Conservation (phyloP, 2,888 invertebrate species). For the Slavum lentiscoides region DNA sequence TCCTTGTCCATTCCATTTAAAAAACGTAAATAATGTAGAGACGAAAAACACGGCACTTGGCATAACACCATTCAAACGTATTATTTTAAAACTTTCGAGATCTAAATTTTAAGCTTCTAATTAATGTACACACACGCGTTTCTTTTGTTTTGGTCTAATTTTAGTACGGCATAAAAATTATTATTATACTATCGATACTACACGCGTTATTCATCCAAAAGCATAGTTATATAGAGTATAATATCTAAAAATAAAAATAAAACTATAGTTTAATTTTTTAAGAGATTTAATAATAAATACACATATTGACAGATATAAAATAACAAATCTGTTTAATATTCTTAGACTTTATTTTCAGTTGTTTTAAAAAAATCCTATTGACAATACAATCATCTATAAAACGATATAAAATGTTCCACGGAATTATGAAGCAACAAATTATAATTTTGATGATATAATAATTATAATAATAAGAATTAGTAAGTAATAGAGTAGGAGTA, state of each 20-base stretch:
- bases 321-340: neutral
- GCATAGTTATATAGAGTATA: neutral
- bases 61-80: neutral
- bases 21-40: conserved; percentile 22
- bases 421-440: no score
- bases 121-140: conserved; percentile 19
- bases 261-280: neutral
- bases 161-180: neutral
- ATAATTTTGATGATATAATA: no score
- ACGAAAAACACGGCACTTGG: conserved; percentile 12
- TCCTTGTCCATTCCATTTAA: conserved; percentile 10
- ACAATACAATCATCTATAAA: no score
- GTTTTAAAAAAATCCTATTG: no score
- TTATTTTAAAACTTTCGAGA: conserved; percentile 41
- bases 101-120: conserved; percentile 33
- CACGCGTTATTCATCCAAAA: neutral
- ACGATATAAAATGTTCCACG: no score
- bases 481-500: no score
- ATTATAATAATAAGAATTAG: no score
- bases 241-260: neutral
- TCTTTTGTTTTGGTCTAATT: conserved; percentile 42
- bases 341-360: no score
- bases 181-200: neutral
- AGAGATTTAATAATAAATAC: neutral
- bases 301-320: neutral